Conservation (phyloP, 1,140 invertebrate species). For the Mactra quadrangularis region DNA sequence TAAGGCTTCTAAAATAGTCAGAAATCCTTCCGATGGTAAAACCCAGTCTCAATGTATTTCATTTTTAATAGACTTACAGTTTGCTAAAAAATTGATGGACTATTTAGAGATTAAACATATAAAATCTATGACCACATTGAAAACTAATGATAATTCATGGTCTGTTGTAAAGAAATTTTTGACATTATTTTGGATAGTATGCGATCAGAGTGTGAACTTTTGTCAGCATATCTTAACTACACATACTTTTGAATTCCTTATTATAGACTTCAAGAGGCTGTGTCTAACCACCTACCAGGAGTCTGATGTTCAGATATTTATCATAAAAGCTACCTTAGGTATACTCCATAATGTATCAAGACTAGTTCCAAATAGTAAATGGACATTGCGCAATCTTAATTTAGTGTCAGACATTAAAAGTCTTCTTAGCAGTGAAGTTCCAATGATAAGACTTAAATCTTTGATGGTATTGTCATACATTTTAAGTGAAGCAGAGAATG, state of each 20-base stretch:
- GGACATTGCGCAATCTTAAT: conserved; percentile 57
- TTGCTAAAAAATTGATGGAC: conserved; percentile 7
- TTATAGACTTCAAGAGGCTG: conserved; percentile 14
- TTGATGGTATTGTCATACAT: conserved; percentile 76
- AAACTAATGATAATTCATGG: conserved; percentile 12
- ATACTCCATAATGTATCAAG: conserved; percentile 52
- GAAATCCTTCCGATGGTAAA: neutral
- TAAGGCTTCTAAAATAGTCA: conserved; percentile 1
- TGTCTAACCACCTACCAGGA: neutral
- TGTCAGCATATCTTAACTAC: conserved; percentile 46
- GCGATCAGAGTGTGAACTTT: conserved; percentile 56
- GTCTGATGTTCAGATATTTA: conserved; percentile 28
- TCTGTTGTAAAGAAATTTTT: conserved; percentile 37
- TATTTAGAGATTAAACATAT: neutral
- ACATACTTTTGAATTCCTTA: conserved; percentile 3
- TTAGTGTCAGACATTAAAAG: conserved; percentile 60
- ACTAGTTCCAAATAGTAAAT: conserved; percentile 50
- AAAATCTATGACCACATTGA: neutral
- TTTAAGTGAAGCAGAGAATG: conserved; percentile 73
- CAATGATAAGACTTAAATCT: conserved; percentile 75
- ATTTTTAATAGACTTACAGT: neutral
- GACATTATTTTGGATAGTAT: conserved; percentile 49
- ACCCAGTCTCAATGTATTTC: neutral
- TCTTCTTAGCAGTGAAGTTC: conserved; percentile 60
- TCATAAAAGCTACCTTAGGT: conserved; percentile 49